These are phyloP conservation scores for Pygmarrhopalites habei DNA, from an alignment of 1,140 invertebrate genomes.

Conservation along the genomic window DNA sequence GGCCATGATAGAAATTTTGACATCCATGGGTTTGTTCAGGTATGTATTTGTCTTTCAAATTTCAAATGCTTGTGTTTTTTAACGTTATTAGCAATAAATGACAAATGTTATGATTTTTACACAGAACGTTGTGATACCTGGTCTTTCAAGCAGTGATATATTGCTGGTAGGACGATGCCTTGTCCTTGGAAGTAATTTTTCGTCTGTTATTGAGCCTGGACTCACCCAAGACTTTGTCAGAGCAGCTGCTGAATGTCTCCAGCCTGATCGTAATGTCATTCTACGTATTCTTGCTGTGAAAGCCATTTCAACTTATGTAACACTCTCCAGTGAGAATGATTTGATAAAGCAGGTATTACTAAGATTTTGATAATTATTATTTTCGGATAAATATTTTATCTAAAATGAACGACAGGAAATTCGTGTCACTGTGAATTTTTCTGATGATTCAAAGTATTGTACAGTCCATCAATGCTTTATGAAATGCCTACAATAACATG, in stretches of 20 bases:
- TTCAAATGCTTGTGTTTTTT: conserved; percentile 39
- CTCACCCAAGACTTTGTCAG: conserved; percentile 55
- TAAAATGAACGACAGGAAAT: too few relatives aligned
- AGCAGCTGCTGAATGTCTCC: conserved; percentile 55
- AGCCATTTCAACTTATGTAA: conserved; percentile 32
- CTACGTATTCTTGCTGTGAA: conserved; percentile 41
- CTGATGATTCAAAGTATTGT: too few relatives aligned
- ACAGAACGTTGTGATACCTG: conserved; percentile 49
- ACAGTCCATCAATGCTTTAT: neutral
- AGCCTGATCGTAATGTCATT: conserved; percentile 49
- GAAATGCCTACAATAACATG: neutral
- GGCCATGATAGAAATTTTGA: conserved; percentile 57
- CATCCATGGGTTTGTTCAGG: conserved; percentile 56
- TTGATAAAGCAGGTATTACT: conserved; percentile 26
- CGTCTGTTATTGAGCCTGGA: conserved; percentile 52
- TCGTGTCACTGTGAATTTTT: too few relatives aligned
- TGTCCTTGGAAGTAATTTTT: conserved; percentile 62
- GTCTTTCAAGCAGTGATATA: conserved; percentile 47
- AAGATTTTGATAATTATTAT: neutral
- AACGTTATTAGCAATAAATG: too few relatives aligned
- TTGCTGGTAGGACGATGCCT: conserved; percentile 64
- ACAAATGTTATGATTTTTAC: too few relatives aligned
- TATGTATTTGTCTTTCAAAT: conserved; percentile 42
- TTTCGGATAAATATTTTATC: neutral
- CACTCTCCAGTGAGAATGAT: conserved; percentile 24